These are phyloP conservation scores for Kryptolebias ocellatus DNA, from an alignment of 2,797 vertebrate species.

Conservation along the genomic window DNA sequence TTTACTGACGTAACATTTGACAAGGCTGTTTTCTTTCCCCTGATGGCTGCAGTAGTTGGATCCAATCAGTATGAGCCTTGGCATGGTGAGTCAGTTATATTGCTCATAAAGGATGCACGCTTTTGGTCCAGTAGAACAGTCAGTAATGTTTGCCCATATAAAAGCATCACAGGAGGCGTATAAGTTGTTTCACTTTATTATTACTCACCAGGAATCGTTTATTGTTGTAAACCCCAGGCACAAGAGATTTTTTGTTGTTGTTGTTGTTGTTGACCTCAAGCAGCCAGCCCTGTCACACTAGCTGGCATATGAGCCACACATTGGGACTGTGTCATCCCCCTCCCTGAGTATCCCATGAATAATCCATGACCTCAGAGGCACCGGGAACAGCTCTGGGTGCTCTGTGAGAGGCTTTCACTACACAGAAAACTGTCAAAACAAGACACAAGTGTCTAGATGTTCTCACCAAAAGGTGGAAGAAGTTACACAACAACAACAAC, in stretches of 20 bases:
- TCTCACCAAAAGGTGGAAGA: conserved; percentile 32
- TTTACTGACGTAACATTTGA: neutral
- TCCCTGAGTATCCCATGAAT: conserved; percentile 60
- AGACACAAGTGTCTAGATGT: conserved; percentile 49
- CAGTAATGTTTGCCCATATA: conserved; percentile 10
- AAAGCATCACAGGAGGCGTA: conserved; percentile 29
- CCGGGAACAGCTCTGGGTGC: conserved; percentile 35
- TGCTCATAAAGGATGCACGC: neutral
- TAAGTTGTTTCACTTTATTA: conserved; percentile 8
- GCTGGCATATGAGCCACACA: conserved; percentile 38
- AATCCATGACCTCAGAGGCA: conserved; percentile 67
- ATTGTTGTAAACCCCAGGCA: neutral
- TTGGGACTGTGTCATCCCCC: conserved; percentile 36
- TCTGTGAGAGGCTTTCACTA: conserved; percentile 44
- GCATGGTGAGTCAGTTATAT: neutral
- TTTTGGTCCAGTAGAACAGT: conserved; percentile 11
- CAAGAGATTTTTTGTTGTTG: conserved; percentile 15
- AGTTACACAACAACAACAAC: conserved; percentile 8
- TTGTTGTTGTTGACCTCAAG: conserved; percentile 39
- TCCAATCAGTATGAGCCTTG: neutral
- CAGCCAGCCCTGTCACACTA: conserved; percentile 37
- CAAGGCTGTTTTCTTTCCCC: neutral
- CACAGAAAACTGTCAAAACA: conserved; percentile 64
- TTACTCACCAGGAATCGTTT: conserved; percentile 29
- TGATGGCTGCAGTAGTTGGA: neutral